phyloP scores from a whole-genome alignment of 2,797 vertebrate species.

The Neosalanx taihuensis region DNA sequence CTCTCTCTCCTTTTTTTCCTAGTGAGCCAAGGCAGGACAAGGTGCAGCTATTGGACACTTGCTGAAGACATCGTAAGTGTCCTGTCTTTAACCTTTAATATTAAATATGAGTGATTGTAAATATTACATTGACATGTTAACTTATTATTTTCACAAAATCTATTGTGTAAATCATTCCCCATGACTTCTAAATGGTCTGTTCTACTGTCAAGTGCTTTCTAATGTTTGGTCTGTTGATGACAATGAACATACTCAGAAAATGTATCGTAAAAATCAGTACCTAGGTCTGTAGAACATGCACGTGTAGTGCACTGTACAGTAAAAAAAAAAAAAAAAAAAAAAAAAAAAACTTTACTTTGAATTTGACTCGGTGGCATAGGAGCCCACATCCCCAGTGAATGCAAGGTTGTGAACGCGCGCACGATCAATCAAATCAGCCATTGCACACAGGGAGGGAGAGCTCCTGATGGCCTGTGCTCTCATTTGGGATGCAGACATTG shows the following conservation, averaged over 20 bases:
- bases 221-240: too few relatives aligned
- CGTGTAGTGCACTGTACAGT: background rate
- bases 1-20: slow-evolving; percentile 33
- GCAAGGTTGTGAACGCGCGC: slow-evolving; percentile 28
- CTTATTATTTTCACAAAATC: too few relatives aligned
- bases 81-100: background rate
- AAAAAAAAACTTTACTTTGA: slow-evolving; percentile 3
- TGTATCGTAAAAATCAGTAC: too few relatives aligned
- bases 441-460: slow-evolving; percentile 53
- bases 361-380: slow-evolving; percentile 11
- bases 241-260: too few relatives aligned
- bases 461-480: slow-evolving; percentile 59
- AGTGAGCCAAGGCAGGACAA: slow-evolving; percentile 46
- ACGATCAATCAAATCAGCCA: slow-evolving; percentile 60
- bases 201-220: too few relatives aligned
- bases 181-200: too few relatives aligned
- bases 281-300: too few relatives aligned
- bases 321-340: slow-evolving; percentile 22
- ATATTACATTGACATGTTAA: too few relatives aligned
- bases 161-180: too few relatives aligned
- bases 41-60: slow-evolving; percentile 18
- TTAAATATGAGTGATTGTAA: too few relatives aligned
- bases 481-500: slow-evolving; percentile 68
- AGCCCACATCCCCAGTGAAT: slow-evolving; percentile 32
- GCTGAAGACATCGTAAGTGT: slow-evolving; percentile 55